Conservation (phyloP, 2,888 invertebrate species). For the Drosophila hamatofila region DNA sequence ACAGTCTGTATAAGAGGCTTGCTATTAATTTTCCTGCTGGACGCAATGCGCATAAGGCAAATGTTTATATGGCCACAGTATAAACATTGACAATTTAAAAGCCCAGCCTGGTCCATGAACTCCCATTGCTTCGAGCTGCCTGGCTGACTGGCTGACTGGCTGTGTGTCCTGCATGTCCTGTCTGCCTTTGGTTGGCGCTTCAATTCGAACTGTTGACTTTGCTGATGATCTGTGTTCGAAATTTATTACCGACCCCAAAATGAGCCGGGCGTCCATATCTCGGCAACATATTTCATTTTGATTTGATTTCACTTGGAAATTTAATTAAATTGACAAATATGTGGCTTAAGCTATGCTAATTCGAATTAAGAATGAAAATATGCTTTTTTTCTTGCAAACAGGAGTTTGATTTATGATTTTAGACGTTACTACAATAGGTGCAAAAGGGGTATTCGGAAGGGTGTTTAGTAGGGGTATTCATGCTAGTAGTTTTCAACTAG, state of each 20-base stretch:
- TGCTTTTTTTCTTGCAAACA: background rate
- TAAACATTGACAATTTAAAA: conserved; percentile 58
- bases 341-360: conserved; percentile 2
- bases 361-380: background rate
- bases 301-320: conserved; percentile 26
- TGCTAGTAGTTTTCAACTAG: too few relatives aligned
- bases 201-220: conserved; percentile 33
- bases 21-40: conserved; percentile 29
- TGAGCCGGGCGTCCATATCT: background rate
- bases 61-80: conserved; percentile 58
- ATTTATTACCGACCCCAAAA: conserved; percentile 24
- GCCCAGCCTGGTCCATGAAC: conserved; percentile 26
- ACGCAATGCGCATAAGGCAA: conserved; percentile 49
- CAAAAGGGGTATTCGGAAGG: too few relatives aligned
- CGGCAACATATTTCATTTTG: conserved; percentile 20
- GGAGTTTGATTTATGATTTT: background rate
- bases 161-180: too few relatives aligned
- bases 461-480: background rate
- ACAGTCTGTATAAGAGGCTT: background rate
- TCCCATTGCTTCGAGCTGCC: background rate
- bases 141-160: too few relatives aligned
- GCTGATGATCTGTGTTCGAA: conserved; percentile 21
- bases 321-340: conserved; percentile 53
- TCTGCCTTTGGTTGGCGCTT: background rate
- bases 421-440: accelerated